These are phyloP conservation scores for Hirundichthys speculiger DNA, from an alignment of 2,113 vertebrate species.

Conservation along the genomic window DNA sequence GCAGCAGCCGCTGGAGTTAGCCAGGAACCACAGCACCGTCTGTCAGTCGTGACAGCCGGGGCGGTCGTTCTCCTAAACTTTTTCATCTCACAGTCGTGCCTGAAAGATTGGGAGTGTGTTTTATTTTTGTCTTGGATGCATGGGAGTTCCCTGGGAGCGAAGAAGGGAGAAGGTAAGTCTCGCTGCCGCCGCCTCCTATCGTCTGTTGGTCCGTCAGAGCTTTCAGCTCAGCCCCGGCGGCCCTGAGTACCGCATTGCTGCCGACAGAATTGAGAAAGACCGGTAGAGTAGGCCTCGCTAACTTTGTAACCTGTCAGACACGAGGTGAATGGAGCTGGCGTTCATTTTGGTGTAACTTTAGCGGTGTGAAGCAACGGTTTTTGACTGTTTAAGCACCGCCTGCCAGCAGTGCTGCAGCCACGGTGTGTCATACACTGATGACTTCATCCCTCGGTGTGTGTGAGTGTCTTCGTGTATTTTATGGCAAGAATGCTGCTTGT, in stretches of 20 bases:
- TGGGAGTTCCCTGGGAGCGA: constrained; percentile 74
- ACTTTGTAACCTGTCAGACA: constrained; percentile 11
- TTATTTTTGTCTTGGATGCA: constrained; percentile 65
- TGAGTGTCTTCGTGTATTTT: constrained; percentile 10
- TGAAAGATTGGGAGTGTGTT: constrained; percentile 26
- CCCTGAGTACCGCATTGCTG: constrained; percentile 68
- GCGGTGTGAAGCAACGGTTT: constrained; percentile 10
- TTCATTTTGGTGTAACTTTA: background rate
- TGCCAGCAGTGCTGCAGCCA: constrained; percentile 36
- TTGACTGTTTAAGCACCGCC: constrained; percentile 13
- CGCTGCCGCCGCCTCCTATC: constrained; percentile 36
- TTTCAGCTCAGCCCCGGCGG: constrained; percentile 51
- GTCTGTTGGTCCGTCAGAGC: constrained; percentile 50
- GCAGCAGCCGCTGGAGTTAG: constrained; percentile 54
- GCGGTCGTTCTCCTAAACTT: constrained; percentile 42
- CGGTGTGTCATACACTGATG: constrained; percentile 63
- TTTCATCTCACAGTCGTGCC: constrained; percentile 10
- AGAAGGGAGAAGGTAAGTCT: constrained; percentile 77
- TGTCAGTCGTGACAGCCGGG: constrained; percentile 46
- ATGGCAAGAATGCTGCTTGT: constrained; percentile 1
- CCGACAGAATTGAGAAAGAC: constrained; percentile 28
- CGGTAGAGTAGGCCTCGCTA: constrained; percentile 24
- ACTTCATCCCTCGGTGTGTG: constrained; percentile 59
- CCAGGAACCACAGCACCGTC: constrained; percentile 25
- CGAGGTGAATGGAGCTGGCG: background rate